These are phyloP conservation scores for Tetramorium bicarinatum DNA, from an alignment of 2,888 invertebrate species.

Conservation along the genomic window DNA sequence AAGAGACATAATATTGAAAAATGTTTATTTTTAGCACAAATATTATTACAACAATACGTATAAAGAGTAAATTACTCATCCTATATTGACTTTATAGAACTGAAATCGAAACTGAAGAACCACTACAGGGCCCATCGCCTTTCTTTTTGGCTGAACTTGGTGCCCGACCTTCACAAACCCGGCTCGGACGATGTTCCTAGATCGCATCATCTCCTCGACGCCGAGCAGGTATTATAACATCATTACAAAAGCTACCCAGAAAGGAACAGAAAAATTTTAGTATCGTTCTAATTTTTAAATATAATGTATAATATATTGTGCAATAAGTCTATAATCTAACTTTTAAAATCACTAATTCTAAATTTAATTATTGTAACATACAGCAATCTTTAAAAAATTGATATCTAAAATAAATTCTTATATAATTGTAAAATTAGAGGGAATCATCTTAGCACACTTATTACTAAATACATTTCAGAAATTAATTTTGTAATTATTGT, in stretches of 20 bases:
- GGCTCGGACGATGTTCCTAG: conserved; percentile 95
- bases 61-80: background rate
- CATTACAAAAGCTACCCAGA: background rate
- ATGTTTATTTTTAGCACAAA: background rate
- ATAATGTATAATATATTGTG: too few species aligned
- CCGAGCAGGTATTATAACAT: conserved; percentile 87
- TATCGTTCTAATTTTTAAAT: too few species aligned
- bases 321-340: too few species aligned
- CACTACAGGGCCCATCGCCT: conserved; percentile 97
- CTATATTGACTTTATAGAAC: conserved; percentile 89
- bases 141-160: conserved; percentile 97
- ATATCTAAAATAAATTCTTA: too few species aligned
- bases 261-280: too few species aligned
- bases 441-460: too few species aligned
- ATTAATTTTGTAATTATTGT: too few species aligned
- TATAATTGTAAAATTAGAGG: too few species aligned
- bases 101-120: conserved; percentile 95
- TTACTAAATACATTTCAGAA: too few species aligned
- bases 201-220: conserved; percentile 94
- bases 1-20: background rate
- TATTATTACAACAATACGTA: background rate
- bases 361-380: too few species aligned
- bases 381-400: too few species aligned
- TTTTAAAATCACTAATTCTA: too few species aligned
- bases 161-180: conserved; percentile 96